Evolutionary conservation across 2,888 invertebrate species (phyloP).

Genomic region (Agriopis aurantiaria): DNA sequence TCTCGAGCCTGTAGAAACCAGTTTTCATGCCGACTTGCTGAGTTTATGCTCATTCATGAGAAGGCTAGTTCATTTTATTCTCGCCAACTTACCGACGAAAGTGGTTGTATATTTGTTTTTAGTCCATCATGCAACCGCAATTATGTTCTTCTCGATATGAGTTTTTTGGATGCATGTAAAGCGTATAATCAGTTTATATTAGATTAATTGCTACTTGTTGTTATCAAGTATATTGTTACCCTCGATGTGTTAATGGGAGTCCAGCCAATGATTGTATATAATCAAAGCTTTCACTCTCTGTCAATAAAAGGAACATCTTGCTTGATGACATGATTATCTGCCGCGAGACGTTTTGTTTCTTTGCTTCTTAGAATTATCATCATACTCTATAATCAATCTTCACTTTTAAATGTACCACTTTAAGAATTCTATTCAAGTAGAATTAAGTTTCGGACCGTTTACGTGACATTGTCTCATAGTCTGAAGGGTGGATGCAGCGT

Average conservation of each 20-base stretch:
- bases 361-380: conserved; percentile 5
- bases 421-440: no score
- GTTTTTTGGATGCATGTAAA: conserved; percentile 50
- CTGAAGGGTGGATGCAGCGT: no score
- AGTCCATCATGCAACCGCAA: conserved; percentile 56
- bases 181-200: conserved; percentile 56
- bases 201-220: conserved; percentile 61
- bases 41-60: conserved; percentile 29
- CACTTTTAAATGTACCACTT: background rate
- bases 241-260: conserved; percentile 62
- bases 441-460: no score
- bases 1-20: conserved; percentile 13
- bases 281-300: conserved; percentile 66
- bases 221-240: conserved; percentile 54
- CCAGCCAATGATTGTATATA: conserved; percentile 57
- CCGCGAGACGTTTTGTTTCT: conserved; percentile 32
- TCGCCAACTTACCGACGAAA: conserved; percentile 36
- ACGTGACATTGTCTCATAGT: no score
- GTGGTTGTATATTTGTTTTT: conserved; percentile 61
- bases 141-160: conserved; percentile 48
- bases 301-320: conserved; percentile 54
- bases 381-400: conserved; percentile 8
- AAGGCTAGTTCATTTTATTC: conserved; percentile 25
- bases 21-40: conserved; percentile 24
- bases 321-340: conserved; percentile 46